Base-by-base conservation (phyloP, 2,113 vertebrate species). In the Mixornis gularis region DNA sequence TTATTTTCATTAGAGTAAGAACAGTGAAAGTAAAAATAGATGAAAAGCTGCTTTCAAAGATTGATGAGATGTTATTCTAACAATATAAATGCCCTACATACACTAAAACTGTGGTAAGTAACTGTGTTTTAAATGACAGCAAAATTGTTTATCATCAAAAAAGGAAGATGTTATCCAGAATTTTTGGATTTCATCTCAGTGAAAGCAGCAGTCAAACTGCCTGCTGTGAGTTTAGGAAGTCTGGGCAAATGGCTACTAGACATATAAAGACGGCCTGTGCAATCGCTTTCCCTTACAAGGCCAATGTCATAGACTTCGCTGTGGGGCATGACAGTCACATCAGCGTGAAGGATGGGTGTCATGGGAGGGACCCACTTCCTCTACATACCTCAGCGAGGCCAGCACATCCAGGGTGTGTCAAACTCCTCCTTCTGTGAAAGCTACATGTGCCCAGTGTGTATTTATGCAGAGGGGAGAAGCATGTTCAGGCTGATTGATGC, bases 1-100 rank as follows among this genome's bases (percentile, higher is more conserved):
- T 94, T 95, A 80, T 94, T 94, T 95, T 95, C 86, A 85, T 90
- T 88, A 88, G 13, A 55, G 16, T 63, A 77, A 91, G 60, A 87
- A 32, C 53, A 82, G 17, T 51, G 12, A 55, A 79, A 79, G 59
- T 48, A 70, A 68, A 85, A 94, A 80, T 24, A 66, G 43, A 88
- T 70, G 38, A 83, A 88, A 95, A 95, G 27, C 64, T 91, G 52
- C 55, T 83, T 73, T 66, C 24, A 43, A 55, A 91, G 88, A 86
- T 62, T 90, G 83, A 93, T 58, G 63, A 90, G 51, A 69, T 10
- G 4, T 77, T 88, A 66, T 46, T 93, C 46, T 70, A 85, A 27
- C 32, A 85, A 36, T 38, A 72, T 88, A 83, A 95, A 73, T 65
- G 7, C 5, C 38, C 26, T 53, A 56, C 16, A 24, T 63, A 43